These are phyloP conservation scores for Malthinus seriepunctatus DNA, from an alignment of 2,888 invertebrate species.

Conservation along the genomic window DNA sequence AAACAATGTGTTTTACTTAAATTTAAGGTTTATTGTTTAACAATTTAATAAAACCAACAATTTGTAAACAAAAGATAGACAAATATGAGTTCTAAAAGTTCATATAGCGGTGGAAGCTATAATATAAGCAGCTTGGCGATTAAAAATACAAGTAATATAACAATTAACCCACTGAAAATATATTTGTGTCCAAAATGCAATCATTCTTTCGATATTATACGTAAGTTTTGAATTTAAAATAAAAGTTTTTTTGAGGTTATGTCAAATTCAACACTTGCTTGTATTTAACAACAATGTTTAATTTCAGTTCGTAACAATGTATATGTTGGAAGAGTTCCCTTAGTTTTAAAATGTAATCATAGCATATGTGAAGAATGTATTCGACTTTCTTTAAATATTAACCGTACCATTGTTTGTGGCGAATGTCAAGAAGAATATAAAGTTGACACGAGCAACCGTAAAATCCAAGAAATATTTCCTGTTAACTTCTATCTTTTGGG, in stretches of 20 bases:
- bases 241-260: slow-evolving; percentile 17
- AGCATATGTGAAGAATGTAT: slow-evolving; percentile 69
- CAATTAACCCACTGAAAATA: neutral
- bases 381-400: slow-evolving; percentile 47
- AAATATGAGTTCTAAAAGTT: neutral
- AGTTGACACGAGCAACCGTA: slow-evolving; percentile 33
- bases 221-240: slow-evolving; percentile 28
- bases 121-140: neutral
- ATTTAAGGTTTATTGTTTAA: no score
- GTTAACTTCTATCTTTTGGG: slow-evolving; percentile 52
- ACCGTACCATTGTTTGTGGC: slow-evolving; percentile 55
- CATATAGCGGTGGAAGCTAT: neutral
- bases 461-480: slow-evolving; percentile 44
- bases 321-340: slow-evolving; percentile 53
- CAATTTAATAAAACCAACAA: neutral
- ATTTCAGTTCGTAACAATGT: slow-evolving; percentile 32
- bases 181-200: slow-evolving; percentile 35
- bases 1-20: no score
- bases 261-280: no score
- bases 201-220: slow-evolving; percentile 22
- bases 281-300: slow-evolving; percentile 5
- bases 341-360: slow-evolving; percentile 70
- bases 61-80: no score
- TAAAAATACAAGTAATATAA: neutral
- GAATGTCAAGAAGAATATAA: slow-evolving; percentile 55